Percentiles rank a stretch among this genome's conserved stretches.
These are phyloP conservation scores for Abscondita cerata DNA, from an alignment of 2,888 invertebrate genomes.

Conservation along the genomic window DNA sequence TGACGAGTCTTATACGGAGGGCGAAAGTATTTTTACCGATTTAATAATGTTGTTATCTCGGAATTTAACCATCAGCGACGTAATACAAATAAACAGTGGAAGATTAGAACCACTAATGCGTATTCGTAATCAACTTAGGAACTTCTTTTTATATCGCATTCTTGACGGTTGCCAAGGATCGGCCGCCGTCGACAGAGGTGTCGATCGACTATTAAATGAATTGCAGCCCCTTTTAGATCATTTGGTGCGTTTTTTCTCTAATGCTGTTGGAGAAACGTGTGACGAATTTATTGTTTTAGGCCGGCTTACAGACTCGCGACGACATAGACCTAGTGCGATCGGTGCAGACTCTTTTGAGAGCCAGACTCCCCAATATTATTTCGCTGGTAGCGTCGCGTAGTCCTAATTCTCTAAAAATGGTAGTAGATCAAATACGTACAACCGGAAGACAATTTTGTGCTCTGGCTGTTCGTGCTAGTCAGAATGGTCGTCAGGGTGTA, in stretches of 20 bases:
- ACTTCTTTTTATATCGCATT: constrained; percentile 59
- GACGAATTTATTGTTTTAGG: constrained; percentile 39
- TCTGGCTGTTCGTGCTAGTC: constrained; percentile 50
- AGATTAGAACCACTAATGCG: constrained; percentile 57
- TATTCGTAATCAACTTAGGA: constrained; percentile 58
- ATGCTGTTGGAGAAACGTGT: constrained; percentile 31
- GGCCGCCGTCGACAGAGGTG: constrained; percentile 57
- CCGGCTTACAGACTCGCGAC: constrained; percentile 47
- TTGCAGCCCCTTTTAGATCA: constrained; percentile 58
- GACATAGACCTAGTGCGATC: constrained; percentile 55
- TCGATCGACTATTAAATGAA: constrained; percentile 58
- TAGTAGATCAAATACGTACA: constrained; percentile 49
- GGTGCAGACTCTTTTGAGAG: constrained; percentile 50
- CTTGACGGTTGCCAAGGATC: constrained; percentile 56
- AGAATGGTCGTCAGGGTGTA: constrained; percentile 56
- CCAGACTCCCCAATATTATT: constrained; percentile 52
- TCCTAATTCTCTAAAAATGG: constrained; percentile 43
- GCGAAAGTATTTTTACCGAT: constrained; percentile 58
- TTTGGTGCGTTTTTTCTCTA: constrained; percentile 54
- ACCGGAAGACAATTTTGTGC: constrained; percentile 50
- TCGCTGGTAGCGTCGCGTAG: constrained; percentile 45
- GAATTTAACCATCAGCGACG: constrained; percentile 54
- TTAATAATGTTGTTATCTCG: constrained; percentile 56
- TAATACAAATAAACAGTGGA: constrained; percentile 54
- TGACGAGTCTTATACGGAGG: constrained; percentile 55